Evolutionary conservation across 2,888 invertebrate species (phyloP), one percentile per base, ranked within the genome.

Genomic region (Sylvicola fuscatus): DNA sequence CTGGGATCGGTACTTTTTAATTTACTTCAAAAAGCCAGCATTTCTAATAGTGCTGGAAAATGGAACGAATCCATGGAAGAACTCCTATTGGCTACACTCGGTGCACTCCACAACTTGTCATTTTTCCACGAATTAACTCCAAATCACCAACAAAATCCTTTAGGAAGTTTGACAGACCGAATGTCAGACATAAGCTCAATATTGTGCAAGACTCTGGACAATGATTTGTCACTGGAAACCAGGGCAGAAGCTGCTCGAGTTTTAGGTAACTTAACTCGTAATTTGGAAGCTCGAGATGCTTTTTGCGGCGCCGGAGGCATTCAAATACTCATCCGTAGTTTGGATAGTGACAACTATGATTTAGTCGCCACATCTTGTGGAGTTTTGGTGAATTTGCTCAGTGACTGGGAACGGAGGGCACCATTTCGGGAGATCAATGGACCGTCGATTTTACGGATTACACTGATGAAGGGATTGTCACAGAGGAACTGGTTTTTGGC

Each of bases 61-160:
- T 13, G 12, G 4, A 29, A n/a, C 5, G 38, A 38, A 27, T 29
- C 21, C 4, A 67, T 69, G 43, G 75, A 78, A 45, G 84, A 86
- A 52, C 55, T 87, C 32, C 68, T 81, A 3, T 65, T 80, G 40
- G 82, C 83, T 4, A 71, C 78, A 11, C 58, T 86, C 32, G 81
- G 82, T 7, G 80, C 86, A 0, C 62, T 87, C 40, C 87, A 86
- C 56, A 87, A 87, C 56, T 61, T 87, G 36, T 82, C 84, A 2
- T 87, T 74, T 56, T 81, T 80, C 53, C 59, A 60, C 44, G 55
- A 29, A 6, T n/a, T 6, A 29, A 29, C 4, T 5, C 29, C n/a
- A 4, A 29, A n/a, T n/a, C n/a, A n/a, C 5, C 14, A 8, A 10
- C n/a, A 29, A 29, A 13, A 33, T 13, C n/a, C 21, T 8, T 6